Evolutionary conservation across 2,113 vertebrate species (phyloP).

Genomic region (Eurypyga helias): DNA sequence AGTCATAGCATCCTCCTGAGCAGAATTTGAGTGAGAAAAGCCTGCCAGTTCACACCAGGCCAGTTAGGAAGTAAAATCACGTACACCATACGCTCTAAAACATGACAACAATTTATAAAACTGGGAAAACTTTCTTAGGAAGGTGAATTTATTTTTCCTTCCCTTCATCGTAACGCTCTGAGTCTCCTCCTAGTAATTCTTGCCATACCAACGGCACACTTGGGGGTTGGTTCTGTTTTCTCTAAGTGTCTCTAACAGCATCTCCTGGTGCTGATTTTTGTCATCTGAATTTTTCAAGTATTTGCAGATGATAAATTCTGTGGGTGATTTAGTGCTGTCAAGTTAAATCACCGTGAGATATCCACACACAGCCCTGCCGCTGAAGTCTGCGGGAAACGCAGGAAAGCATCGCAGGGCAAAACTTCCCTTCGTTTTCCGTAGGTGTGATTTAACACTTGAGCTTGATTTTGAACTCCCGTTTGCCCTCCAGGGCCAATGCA

Average conservation of each 20-base stretch:
- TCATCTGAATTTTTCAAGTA: background rate
- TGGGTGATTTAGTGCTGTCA: background rate
- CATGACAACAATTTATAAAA: background rate
- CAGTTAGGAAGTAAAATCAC: background rate
- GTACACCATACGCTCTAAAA: rapidly evolving
- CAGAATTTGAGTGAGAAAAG: background rate
- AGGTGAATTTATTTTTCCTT: background rate
- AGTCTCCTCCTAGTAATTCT: background rate
- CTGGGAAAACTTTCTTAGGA: background rate
- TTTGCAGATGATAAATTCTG: background rate
- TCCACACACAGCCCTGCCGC: rapidly evolving
- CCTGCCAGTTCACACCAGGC: background rate
- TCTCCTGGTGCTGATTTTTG: background rate
- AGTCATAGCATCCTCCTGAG: background rate
- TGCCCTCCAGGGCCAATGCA: background rate
- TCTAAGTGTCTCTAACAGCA: background rate
- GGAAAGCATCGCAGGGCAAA: background rate
- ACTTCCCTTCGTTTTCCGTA: rapidly evolving
- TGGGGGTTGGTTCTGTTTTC: background rate
- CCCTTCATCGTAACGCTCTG: background rate
- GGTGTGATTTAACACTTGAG: background rate
- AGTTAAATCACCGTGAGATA: background rate
- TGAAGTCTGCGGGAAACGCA: background rate
- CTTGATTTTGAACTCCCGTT: background rate
- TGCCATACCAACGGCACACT: rapidly evolving